Evolutionary conservation across 2,113 vertebrate species (phyloP).

Genomic region (Furnarius figulus): DNA sequence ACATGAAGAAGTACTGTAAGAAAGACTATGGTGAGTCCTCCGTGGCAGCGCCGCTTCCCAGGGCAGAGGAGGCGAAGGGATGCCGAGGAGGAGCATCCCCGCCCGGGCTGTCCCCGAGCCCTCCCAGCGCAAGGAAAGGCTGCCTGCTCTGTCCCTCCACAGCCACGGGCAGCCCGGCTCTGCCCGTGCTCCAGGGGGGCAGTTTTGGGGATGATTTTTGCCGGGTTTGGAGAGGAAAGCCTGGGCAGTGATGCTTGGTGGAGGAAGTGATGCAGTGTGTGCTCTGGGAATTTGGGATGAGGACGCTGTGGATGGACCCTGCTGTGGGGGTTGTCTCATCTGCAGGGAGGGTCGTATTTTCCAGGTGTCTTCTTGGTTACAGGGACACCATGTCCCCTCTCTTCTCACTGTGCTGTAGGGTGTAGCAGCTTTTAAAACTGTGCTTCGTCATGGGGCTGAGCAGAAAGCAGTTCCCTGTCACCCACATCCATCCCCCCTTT

Average conservation of each 20-base stretch:
- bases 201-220: rapidly evolving
- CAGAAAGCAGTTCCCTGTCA: neutral
- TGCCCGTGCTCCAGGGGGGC: rapidly evolving
- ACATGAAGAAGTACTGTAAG: slow-evolving; percentile 99
- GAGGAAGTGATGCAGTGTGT: rapidly evolving
- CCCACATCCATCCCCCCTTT: rapidly evolving
- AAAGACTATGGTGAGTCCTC: slow-evolving; percentile 93
- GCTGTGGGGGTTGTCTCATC: rapidly evolving
- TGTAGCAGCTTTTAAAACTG: neutral
- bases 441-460: neutral
- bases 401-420: rapidly evolving
- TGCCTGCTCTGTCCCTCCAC: neutral
- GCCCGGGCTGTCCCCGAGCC: neutral
- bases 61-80: neutral
- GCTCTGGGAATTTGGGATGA: neutral
- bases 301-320: rapidly evolving
- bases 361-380: neutral
- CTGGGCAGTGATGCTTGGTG: rapidly evolving
- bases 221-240: neutral
- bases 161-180: neutral
- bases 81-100: neutral
- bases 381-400: rapidly evolving
- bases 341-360: neutral
- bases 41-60: neutral
- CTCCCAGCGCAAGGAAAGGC: neutral